Evolutionary conservation across 2,113 vertebrate genomes (phyloP).

Genomic region (Microcebus jonahi): DNA sequence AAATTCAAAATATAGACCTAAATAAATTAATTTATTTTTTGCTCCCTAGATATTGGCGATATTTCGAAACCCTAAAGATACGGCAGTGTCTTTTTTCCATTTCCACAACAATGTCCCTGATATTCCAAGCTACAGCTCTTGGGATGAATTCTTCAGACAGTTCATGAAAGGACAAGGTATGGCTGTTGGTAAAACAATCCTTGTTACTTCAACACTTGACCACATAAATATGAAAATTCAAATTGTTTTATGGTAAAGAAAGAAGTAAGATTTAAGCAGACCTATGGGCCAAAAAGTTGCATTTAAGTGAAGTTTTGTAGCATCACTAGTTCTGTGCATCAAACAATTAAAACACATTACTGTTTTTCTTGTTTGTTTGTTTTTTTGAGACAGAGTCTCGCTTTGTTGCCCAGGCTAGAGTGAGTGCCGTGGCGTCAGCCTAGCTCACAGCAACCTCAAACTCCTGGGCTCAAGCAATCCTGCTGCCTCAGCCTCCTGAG

Average conservation of each 20-base stretch:
- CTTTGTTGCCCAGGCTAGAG: too few species aligned
- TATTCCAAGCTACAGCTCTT: constrained; percentile 84
- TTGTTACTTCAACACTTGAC: neutral
- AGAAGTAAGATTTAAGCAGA: neutral
- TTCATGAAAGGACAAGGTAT: constrained; percentile 89
- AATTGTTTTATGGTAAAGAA: neutral
- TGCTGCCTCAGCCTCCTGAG: too few species aligned
- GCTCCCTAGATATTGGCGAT: constrained; percentile 86
- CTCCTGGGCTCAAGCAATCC: too few species aligned
- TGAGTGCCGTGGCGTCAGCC: too few species aligned
- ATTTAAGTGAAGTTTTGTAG: constrained; percentile 16
- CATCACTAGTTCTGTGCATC: neutral
- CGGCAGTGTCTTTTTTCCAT: constrained; percentile 88
- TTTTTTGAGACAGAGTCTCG: too few species aligned
- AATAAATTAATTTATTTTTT: constrained; percentile 52
- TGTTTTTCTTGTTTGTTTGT: neutral
- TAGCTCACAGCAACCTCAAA: too few species aligned
- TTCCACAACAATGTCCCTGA: constrained; percentile 87
- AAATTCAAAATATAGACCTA: constrained; percentile 72
- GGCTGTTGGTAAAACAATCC: constrained; percentile 35
- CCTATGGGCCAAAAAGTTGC: neutral
- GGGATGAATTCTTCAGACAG: constrained; percentile 87
- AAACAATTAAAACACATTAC: neutral
- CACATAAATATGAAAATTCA: neutral
- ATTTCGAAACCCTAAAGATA: constrained; percentile 91